Base-by-base conservation (phyloP, 2,797 vertebrate genomes). In the Notolabrus celidotus region DNA sequence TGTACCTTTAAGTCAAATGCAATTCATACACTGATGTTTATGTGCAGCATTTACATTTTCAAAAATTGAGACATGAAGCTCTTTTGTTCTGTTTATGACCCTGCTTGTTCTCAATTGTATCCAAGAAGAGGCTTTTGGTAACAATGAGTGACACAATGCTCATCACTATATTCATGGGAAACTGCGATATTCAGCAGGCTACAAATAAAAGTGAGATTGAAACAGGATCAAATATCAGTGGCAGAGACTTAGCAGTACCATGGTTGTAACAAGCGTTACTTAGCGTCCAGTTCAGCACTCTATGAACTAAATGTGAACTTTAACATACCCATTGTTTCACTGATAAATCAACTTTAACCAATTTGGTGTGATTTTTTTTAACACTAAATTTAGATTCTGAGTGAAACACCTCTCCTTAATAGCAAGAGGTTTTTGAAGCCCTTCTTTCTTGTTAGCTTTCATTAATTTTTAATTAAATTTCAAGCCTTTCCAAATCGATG, bases 291-390 rank as follows among this genome's bases (percentile, higher is more conserved):
- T 66, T 76, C 39, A 38, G 47, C 65, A 65, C 67, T 71, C 58
- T 20, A 49, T 67, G 41, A 75, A 51, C 52, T 65, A 64, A 80
- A 78, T 75, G 54, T 29, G 29, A 78, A 78, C 41, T 62, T 75
- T 75, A 38, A 54, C 55, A 81, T 51, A 70, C 15, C 31, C 31
- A 80, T 49, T 45, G 54, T 60, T 71, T 79, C 38, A 66, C 46
- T 60, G 74, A 81, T 73, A 62, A 82, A 51, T 75, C 42, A 58
- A 68, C 38, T 65, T 47, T 19, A 57, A 71, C 4, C 46, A 63
- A 79, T 70, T 82, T 70, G 22, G 43, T 45, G 58, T 52, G 67
- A 47, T 31, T 76, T 70, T 76, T 70, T 71, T 22, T 6, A 9
- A 56, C 49, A 33, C 45, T 46, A 2, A 3, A 68, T 80, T 76